phyloP scores from a whole-genome alignment of 2,888 invertebrate genomes.

The Heliconius erato region DNA sequence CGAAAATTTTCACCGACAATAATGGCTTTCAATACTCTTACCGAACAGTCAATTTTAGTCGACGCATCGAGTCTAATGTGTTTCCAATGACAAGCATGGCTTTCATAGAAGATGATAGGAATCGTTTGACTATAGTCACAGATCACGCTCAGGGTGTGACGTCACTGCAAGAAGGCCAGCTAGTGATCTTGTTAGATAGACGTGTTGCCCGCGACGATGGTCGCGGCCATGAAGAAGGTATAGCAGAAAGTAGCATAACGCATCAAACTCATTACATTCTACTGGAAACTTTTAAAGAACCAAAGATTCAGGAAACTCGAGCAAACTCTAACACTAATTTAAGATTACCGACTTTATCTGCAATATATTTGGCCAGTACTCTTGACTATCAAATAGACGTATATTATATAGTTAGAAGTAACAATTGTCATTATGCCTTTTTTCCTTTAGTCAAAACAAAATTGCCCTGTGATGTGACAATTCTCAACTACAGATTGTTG shows the following conservation, averaged over 20 bases:
- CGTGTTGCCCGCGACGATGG: constrained; percentile 96
- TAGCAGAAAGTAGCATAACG: constrained; percentile 94
- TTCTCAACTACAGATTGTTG: constrained; percentile 71
- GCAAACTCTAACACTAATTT: constrained; percentile 50
- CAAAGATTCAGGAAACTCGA: constrained; percentile 43
- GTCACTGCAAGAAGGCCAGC: constrained; percentile 93
- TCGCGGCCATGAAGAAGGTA: constrained; percentile 96
- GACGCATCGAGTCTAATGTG: constrained; percentile 96
- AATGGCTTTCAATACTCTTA: constrained; percentile 96
- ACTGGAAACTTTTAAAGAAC: constrained; percentile 68
- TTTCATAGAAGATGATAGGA: constrained; percentile 90
- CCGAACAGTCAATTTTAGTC: constrained; percentile 90
- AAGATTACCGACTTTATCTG: constrained; percentile 69
- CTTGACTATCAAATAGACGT: constrained; percentile 69
- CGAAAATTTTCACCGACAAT: constrained; percentile 93
- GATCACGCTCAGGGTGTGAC: constrained; percentile 97
- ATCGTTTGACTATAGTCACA: constrained; percentile 91
- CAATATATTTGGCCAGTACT: constrained; percentile 64
- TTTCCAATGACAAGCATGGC: constrained; percentile 97
- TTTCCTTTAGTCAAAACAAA: constrained; percentile 71
- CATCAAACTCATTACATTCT: constrained; percentile 71
- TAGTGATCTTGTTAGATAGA: constrained; percentile 97
- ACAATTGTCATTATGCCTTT: constrained; percentile 66
- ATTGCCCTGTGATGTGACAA: constrained; percentile 74
- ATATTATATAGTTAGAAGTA: constrained; percentile 64